These are phyloP conservation scores for Osmerus eperlanus DNA, from an alignment of 2,113 vertebrate species.

Conservation along the genomic window DNA sequence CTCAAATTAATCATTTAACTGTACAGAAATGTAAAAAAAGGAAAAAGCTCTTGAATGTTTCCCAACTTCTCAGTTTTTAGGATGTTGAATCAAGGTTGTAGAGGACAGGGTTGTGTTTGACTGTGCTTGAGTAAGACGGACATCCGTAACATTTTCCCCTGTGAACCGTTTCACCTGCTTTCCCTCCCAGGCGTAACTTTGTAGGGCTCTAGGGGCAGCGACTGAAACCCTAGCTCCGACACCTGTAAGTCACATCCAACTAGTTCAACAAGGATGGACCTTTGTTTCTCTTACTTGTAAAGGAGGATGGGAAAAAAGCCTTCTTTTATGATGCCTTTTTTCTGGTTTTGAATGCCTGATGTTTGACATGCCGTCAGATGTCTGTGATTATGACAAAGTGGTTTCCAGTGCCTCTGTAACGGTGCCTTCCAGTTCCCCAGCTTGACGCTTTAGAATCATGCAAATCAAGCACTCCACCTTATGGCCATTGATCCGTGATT, in stretches of 20 bases:
- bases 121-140: slow-evolving; percentile 60
- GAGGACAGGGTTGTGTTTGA: slow-evolving; percentile 49
- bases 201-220: slow-evolving; percentile 99
- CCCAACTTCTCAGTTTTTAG: slow-evolving; percentile 51
- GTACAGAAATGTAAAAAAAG: slow-evolving; percentile 62
- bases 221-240: slow-evolving; percentile 96
- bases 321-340: slow-evolving; percentile 50
- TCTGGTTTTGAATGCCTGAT: slow-evolving; percentile 50
- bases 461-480: not conserved
- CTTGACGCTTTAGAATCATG: slow-evolving; percentile 22
- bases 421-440: slow-evolving; percentile 17
- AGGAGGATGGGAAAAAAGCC: slow-evolving; percentile 60
- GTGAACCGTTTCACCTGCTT: slow-evolving; percentile 99
- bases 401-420: slow-evolving; percentile 56
- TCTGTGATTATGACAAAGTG: slow-evolving; percentile 42
- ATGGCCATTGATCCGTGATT: slow-evolving; percentile 18
- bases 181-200: slow-evolving; percentile 99
- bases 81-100: slow-evolving; percentile 49
- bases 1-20: slow-evolving; percentile 73
- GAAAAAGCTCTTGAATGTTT: slow-evolving; percentile 22
- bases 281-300: slow-evolving; percentile 60
- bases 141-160: slow-evolving; percentile 71
- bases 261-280: slow-evolving; percentile 91
- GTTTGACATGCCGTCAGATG: slow-evolving; percentile 46
- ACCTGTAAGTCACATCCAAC: slow-evolving; percentile 99